Conservation (phyloP, 1,140 invertebrate genomes). For the Drosophila oshimai region DNA sequence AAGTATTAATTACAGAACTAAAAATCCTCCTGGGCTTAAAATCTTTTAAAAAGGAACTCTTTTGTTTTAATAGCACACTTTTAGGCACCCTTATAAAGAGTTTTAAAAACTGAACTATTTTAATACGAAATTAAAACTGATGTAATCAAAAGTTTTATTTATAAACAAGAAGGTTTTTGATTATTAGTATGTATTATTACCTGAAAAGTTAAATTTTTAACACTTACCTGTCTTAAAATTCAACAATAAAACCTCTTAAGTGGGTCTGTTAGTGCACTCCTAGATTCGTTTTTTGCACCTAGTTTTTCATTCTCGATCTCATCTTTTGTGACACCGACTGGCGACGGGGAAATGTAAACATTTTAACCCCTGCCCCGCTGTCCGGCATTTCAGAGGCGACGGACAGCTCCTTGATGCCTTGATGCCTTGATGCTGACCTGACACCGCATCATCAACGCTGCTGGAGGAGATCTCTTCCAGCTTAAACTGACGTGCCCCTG, state of each 20-base stretch:
- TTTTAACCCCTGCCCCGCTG: constrained; percentile 12
- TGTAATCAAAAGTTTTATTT: too few species aligned
- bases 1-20: too few species aligned
- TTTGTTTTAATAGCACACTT: too few species aligned
- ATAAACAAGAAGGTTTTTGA: too few species aligned
- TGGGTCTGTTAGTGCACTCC: neutral
- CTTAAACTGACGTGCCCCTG: constrained; percentile 49
- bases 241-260: neutral
- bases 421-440: constrained; percentile 44
- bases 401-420: constrained; percentile 27
- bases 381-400: constrained; percentile 9
- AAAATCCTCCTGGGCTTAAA: too few species aligned
- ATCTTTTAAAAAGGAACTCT: too few species aligned
- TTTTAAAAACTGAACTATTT: too few species aligned
- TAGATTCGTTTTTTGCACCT: neutral
- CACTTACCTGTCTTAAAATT: too few species aligned
- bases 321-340: constrained; percentile 15
- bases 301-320: neutral
- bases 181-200: too few species aligned
- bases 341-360: constrained; percentile 45
- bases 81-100: too few species aligned
- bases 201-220: too few species aligned
- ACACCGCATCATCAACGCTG: constrained; percentile 35
- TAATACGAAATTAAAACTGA: too few species aligned
- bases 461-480: constrained; percentile 29